A percentile compares a stretch with the other conserved stretches of the same genome.
Evolutionary conservation across 2,797 vertebrate genomes (phyloP).

Genomic region (Cirrhinus molitorella): DNA sequence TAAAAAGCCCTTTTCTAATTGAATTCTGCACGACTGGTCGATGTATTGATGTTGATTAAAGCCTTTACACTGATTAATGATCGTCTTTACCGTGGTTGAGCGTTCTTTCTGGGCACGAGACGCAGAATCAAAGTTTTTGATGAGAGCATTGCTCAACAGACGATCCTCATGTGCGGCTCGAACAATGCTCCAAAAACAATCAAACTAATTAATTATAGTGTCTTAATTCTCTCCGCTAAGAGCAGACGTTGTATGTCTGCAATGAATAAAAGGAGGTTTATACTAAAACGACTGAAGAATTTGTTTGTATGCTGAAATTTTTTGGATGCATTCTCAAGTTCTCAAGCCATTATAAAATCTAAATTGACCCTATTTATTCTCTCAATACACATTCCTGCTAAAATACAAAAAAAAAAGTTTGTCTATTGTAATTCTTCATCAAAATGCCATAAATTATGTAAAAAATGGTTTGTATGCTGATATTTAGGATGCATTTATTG

Average conservation of each 20-base stretch:
- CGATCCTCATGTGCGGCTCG: not conserved
- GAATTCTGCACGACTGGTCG: conserved; percentile 21
- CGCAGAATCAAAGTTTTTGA: not conserved
- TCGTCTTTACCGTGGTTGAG: conserved; percentile 14
- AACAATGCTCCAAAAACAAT: not conserved
- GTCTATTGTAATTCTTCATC: too few relatives aligned
- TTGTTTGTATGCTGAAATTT: not conserved
- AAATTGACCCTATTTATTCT: too few relatives aligned
- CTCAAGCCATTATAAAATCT: too few relatives aligned
- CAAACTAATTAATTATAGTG: not conserved
- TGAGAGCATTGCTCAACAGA: conserved; percentile 9
- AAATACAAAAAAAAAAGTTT: too few relatives aligned
- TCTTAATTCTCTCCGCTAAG: not conserved
- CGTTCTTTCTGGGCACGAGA: not conserved
- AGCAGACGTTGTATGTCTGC: not conserved
- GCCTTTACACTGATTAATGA: conserved; percentile 37
- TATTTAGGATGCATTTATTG: not conserved
- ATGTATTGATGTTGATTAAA: conserved; percentile 46
- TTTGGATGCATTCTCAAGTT: not conserved
- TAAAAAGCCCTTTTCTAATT: conserved; percentile 28
- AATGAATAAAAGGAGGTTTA: not conserved
- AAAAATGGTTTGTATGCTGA: too few relatives aligned
- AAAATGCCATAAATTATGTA: too few relatives aligned
- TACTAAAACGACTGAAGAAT: not conserved
- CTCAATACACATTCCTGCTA: too few relatives aligned